Base-by-base conservation (phyloP, 2,888 invertebrate species). In the Venusia cambrica region DNA sequence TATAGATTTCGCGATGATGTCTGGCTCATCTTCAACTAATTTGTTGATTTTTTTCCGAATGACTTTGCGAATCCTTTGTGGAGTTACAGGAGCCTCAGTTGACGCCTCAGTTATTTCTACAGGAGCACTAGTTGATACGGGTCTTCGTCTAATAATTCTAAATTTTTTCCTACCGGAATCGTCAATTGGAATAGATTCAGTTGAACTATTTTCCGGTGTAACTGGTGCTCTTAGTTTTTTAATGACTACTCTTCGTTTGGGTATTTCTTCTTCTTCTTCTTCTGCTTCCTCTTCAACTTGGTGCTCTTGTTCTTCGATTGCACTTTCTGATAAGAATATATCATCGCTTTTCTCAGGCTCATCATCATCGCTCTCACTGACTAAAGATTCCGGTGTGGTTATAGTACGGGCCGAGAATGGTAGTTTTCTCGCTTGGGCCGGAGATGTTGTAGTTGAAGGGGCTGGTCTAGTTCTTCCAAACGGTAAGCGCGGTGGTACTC, bases 241-340 rank as follows among this genome's bases (percentile, higher is more conserved):
- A 2, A 73, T 61, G 21, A 76, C 39, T 10, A 76, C 54, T 39
- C 66, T 62, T 15, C 63, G 62, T 53, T 64, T 73, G 2, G 71
- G 70, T 13, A 38, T 33, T 48, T 57, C 22, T 34, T 56, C 48
- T 43, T 61, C 57, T 15, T 48, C 52, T 2, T 57, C 45, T 2
- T 66, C 64, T 29, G 74, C 75, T 15, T 48, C 52, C 2, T 57
- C 45, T 2, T 66, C 64, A 28, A 74, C 75, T 13, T 72, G 62
- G n/a, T 87, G 84, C 53, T 84, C 85, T 48, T 84, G 77, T 47
- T 84, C 85, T 56, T 71, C 83, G 38, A 85, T 79, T n/a, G 83
- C 73, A 61, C 76, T 83, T 62, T 87, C 88, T n/a, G 88, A 88
- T 19, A 87, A 57, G 31, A 68, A 64, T 41, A 87, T 87, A 40